Base-by-base conservation (phyloP, 92 coral and sea anemone species). In the Phenganax subtilis region DNA sequence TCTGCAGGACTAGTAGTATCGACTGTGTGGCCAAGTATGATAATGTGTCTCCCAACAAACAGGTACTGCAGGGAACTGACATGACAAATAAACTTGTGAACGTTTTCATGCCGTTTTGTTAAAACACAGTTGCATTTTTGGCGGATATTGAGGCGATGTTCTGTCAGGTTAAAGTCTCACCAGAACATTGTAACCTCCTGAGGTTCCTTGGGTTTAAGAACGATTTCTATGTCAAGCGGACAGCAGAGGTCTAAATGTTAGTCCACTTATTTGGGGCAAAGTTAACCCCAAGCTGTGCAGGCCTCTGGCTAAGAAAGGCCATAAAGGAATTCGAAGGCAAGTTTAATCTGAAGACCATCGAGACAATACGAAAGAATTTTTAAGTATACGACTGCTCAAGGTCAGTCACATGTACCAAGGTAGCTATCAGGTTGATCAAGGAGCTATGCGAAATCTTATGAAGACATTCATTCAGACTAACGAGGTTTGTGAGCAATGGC, bases 141-240 rank as follows among this genome's bases (percentile, higher is more conserved):
- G 72, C 85, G 0, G 85, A 85, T 29, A 79, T 85, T 20, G 84
- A 85, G 20, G 80, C 52, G 31, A 85, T 78, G 84, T 85, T 84
- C 29, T 70, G 76, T 20, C 87, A 85, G 12, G 72, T 78, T 3
- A 51, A 37, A 55, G 87, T 71, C 17, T 52, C 77, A 4, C 84
- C 80, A 3, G 57, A 68, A n/a, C 63, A 85, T 28, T 57, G 83
- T 37, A 0, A 77, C 20, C 69, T 61, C 10, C 70, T 85, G 51
- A 58, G 84, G n/a, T 85, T 85, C 56, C 55, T 85, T 11, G 77
- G 84, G 80, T 85, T 63, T 71, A 51, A 58, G 10, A 62, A 65
- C 9, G 55, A 52, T 44, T 55, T 75, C 10, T 44, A 28, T 54
- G 28, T 47, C 1, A 12, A 75, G 30, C 51, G 30, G 12, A 57